These are phyloP conservation scores for Silvanus unidentatus DNA, from an alignment of 2,888 invertebrate genomes.

Conservation along the genomic window DNA sequence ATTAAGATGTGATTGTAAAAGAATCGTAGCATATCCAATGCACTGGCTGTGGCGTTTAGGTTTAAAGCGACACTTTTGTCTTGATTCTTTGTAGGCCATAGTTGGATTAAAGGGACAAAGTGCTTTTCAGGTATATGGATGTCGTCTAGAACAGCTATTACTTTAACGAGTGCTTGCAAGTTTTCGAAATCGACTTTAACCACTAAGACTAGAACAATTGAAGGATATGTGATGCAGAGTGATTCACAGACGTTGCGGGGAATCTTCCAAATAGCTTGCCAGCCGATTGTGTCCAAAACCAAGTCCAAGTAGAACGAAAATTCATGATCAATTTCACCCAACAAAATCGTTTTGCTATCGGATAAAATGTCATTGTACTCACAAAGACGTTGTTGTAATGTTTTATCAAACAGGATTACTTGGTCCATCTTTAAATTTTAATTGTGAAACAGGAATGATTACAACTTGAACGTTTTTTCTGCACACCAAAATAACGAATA, in stretches of 20 bases:
- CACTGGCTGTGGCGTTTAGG: constrained; percentile 55
- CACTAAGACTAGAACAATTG: constrained; percentile 56
- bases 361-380: constrained; percentile 52
- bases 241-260: constrained; percentile 58
- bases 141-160: constrained; percentile 60
- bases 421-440: constrained; percentile 54
- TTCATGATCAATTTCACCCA: constrained; percentile 49
- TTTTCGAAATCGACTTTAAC: constrained; percentile 53
- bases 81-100: constrained; percentile 62
- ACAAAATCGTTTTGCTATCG: constrained; percentile 43
- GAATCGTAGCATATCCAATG: constrained; percentile 60
- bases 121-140: constrained; percentile 56
- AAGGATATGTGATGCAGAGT: constrained; percentile 60
- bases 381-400: constrained; percentile 50
- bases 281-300: constrained; percentile 59
- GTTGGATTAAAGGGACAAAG: constrained; percentile 55
- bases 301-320: constrained; percentile 56
- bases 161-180: constrained; percentile 53
- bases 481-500: no score
- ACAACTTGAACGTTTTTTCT: no score
- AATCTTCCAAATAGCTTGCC: constrained; percentile 67
- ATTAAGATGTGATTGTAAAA: constrained; percentile 62
- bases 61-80: constrained; percentile 52
- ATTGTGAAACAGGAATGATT: no score
- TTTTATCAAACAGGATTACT: constrained; percentile 55